Base-by-base conservation (phyloP, 2,113 vertebrate species). In the Thymallus thymallus region DNA sequence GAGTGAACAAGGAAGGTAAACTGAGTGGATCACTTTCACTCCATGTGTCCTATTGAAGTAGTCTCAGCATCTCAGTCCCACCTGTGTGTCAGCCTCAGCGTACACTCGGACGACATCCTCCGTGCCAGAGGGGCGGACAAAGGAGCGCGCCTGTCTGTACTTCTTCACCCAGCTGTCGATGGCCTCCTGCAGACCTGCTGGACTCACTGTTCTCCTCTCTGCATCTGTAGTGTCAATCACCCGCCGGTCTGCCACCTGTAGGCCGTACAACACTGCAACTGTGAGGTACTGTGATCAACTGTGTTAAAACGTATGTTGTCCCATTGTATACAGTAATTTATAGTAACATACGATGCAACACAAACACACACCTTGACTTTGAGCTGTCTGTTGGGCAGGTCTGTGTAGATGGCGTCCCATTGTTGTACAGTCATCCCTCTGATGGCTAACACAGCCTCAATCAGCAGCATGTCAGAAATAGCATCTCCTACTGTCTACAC, bases 121-220 rank as follows among this genome's bases (percentile, higher is more conserved):
- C 0, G 97, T 99, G 14, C 98, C 98, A 0, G 98, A 99, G 0
- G 98, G 97, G n/a, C 98, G 93, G 5, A 98, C 97, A 12, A 99
- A 99, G 0, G 97, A 94, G 30, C 97, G 93, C 0, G 95, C 90
- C 55, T 83, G 75, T 35, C 1, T 90, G 86, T 95, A 92, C 48
- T 91, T 94, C 89, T 90, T 93, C 6, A 96, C 92, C 6, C 96
- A 88, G 0, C 6, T 74, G 76, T 96, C 87, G 0, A 99, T 95
- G 56, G 91, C 85, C 20, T 96, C 94, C 86, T 99, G 98, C 0
- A 99, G 90, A 1, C 96, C 96, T 0, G 86, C 84, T 0, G 97
- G 98, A 6, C 89, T 94, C 58, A 96, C 85, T 0, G 85, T 92
- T 1, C 82, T 83, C 73, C 96, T 92, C 85, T 98, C 98, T 12